A percentile compares a stretch with the other conserved stretches of the same genome.
Conservation (phyloP, 2,888 invertebrate species). For the Smittia aterrima region DNA sequence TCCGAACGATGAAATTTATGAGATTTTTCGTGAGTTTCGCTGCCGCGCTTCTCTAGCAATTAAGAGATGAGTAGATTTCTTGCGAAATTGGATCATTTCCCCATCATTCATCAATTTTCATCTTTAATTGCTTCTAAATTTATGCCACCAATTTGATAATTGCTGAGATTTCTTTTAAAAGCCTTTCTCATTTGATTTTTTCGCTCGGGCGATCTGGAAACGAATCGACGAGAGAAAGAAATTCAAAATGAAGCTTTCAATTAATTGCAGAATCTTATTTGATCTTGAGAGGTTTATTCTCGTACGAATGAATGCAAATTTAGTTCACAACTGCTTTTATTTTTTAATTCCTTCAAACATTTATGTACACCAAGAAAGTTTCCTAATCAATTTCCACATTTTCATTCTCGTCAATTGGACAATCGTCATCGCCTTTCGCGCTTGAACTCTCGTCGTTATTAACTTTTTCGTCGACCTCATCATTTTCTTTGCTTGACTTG, state of each 20-base stretch:
- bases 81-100: constrained; percentile 12
- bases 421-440: constrained; percentile 43
- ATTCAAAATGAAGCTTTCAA: too few species aligned
- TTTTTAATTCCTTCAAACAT: not conserved
- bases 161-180: constrained; percentile 4
- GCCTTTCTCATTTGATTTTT: not conserved
- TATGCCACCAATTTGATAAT: constrained; percentile 19
- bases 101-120: constrained; percentile 15
- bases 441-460: constrained; percentile 27
- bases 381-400: constrained; percentile 54
- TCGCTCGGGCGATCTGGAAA: not conserved
- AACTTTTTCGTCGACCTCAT: constrained; percentile 42
- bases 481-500: constrained; percentile 43
- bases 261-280: constrained; percentile 16
- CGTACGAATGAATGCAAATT: not conserved
- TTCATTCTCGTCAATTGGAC: constrained; percentile 49
- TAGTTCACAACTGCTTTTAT: not conserved
- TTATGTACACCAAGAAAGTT: not conserved
- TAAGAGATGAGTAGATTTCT: constrained; percentile 15
- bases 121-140: constrained; percentile 8
- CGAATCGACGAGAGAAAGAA: not conserved
- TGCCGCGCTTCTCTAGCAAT: not conserved
- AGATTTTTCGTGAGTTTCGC: too few species aligned
- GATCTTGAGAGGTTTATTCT: constrained; percentile 6
- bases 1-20: constrained; percentile 9